Base-by-base conservation (phyloP, 2,113 vertebrate genomes). In the Thunnus thynnus region DNA sequence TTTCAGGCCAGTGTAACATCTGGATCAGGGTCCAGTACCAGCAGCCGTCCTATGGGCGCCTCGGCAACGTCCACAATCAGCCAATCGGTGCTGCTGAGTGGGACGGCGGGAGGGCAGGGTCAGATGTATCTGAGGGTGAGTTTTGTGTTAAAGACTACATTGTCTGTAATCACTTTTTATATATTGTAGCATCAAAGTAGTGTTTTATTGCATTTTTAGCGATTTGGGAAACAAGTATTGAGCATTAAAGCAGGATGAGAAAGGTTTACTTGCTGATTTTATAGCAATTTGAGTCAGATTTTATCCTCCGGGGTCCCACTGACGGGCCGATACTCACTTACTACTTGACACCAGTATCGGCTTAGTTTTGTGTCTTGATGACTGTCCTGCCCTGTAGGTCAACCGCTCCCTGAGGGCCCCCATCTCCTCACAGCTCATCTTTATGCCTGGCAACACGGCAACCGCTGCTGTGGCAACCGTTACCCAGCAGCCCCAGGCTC, bases 41-140 rank as follows among this genome's bases (percentile, higher is more conserved):
- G 90, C 86, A 91, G 93, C 25, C 94, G 94, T 20, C 90, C 94
- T 0, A 69, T 94, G 32, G 91, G 95, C 0, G 95, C 96, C 66
- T 96, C 97, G 0, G 96, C 97, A 0, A 90, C 94, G 2, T 94
- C 95, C 47, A 94, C 94, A 0, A 94, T 99, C 89, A 99, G 96
- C 0, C 98, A 99, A n/a, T 98, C 98, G 0, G 96, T 99, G 80
- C 93, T 99, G 18, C 96, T 99, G 25, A 97, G 98, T 1, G 98
- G 97, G 32, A 93, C 96, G n/a, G 86, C 93, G 61, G 96, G 83
- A 79, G 97, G 56, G 88, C 98, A 98, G 93, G 97, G 98, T 9
- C 98, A 99, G 89, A 99, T 99, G 97, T 99, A 97, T 84, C 95
- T 99, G 71, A 96, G 98, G 95, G 98, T 99, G 95, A 92, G 91